A percentile compares a stretch with the other conserved stretches of the same genome.
These are phyloP conservation scores for Xiphophorus birchmanni DNA, from an alignment of 2,797 vertebrate genomes.

Conservation along the genomic window DNA sequence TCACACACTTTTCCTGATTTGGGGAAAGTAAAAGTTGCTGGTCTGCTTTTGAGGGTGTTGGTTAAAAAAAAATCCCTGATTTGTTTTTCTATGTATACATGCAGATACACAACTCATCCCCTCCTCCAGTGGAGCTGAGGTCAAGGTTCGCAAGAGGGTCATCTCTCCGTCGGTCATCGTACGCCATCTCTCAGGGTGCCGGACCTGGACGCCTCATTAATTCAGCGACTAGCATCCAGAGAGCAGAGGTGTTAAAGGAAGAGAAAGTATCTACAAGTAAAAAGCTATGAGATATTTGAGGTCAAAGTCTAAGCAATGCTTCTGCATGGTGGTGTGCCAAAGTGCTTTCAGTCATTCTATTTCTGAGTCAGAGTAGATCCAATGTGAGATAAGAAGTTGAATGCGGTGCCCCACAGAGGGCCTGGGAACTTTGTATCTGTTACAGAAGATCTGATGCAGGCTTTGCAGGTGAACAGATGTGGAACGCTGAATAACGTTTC, in stretches of 20 bases:
- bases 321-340: neutral
- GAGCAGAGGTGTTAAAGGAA: slow-evolving; percentile 18
- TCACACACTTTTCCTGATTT: neutral
- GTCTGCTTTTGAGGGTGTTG: neutral
- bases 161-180: slow-evolving; percentile 80
- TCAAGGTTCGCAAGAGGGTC: slow-evolving; percentile 58
- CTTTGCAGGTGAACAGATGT: neutral
- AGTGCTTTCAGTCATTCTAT: neutral
- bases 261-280: slow-evolving; percentile 35
- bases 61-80: slow-evolving; percentile 1
- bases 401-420: neutral
- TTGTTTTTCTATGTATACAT: slow-evolving; percentile 8
- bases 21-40: neutral
- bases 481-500: neutral
- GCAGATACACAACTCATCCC: slow-evolving; percentile 73
- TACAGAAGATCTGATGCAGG: neutral
- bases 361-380: neutral
- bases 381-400: neutral
- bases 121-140: slow-evolving; percentile 65
- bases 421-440: neutral
- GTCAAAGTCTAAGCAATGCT: neutral
- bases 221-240: slow-evolving; percentile 45
- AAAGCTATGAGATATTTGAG: slow-evolving; percentile 1
- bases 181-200: slow-evolving; percentile 85
- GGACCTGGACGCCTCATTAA: slow-evolving; percentile 82